Conservation (phyloP, 2,113 vertebrate species). For the Todiramphus chloris region DNA sequence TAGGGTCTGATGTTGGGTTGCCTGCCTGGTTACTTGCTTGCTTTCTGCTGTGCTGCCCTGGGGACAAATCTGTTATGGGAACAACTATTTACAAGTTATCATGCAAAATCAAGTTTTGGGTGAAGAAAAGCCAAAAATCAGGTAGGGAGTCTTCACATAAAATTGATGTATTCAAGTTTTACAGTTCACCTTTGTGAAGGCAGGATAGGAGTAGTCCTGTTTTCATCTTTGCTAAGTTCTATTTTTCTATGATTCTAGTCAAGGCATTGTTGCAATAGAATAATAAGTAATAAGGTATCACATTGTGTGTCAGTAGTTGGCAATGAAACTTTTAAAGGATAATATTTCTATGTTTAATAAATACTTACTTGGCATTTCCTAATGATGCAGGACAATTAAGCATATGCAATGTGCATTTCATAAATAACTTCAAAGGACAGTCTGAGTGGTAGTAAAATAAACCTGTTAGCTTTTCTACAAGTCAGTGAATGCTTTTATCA, state of each 20-base stretch:
- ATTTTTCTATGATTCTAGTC: neutral
- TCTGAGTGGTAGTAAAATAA: neutral
- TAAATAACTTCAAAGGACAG: neutral
- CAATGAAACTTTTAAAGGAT: neutral
- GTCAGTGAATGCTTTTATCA: neutral
- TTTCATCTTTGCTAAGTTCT: neutral
- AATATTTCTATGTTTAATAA: neutral
- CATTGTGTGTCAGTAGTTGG: neutral
- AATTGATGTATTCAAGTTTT: neutral
- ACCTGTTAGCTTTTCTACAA: neutral
- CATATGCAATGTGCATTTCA: neutral
- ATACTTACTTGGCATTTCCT: neutral
- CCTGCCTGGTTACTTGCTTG: neutral
- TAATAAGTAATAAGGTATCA: neutral
- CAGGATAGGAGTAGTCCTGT: neutral
- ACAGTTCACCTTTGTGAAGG: neutral
- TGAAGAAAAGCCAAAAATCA: conserved; percentile 61
- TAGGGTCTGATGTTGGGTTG: neutral
- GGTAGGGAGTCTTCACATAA: conserved; percentile 3
- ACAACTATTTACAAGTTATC: conserved; percentile 62
- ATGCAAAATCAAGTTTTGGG: conserved; percentile 51
- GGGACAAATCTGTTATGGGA: conserved; percentile 26
- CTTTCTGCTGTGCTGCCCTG: neutral
- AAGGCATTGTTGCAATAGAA: neutral
- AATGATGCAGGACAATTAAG: neutral